These are phyloP conservation scores for Malurus melanocephalus DNA, from an alignment of 2,113 vertebrate genomes.

Conservation along the genomic window DNA sequence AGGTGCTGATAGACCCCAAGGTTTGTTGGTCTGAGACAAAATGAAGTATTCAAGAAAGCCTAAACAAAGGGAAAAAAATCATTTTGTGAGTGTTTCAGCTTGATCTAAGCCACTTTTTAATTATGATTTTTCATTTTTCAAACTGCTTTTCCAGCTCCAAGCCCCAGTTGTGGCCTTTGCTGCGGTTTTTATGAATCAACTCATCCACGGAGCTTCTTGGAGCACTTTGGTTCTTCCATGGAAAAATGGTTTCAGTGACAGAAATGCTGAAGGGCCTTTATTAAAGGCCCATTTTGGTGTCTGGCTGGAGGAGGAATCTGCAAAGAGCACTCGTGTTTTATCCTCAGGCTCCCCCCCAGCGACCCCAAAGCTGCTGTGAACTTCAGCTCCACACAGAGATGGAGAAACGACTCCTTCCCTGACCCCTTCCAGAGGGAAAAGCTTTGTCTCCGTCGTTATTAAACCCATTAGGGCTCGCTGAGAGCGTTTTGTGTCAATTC, in stretches of 20 bases:
- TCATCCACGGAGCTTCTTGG: background rate
- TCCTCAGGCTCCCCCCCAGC: background rate
- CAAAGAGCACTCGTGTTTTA: background rate
- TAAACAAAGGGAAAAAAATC: background rate
- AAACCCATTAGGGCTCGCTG: background rate
- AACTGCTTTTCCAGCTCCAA: background rate
- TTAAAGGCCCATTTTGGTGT: rapidly evolving
- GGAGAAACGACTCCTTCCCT: background rate
- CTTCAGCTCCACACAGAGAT: rapidly evolving
- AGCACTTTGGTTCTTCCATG: background rate
- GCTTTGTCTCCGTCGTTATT: rapidly evolving
- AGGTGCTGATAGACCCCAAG: background rate
- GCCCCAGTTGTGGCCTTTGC: background rate
- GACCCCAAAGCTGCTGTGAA: background rate
- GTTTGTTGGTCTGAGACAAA: background rate
- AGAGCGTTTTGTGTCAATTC: background rate
- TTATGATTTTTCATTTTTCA: background rate
- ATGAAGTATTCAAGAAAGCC: background rate
- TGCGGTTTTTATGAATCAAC: background rate
- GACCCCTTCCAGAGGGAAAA: background rate
- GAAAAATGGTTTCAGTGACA: background rate
- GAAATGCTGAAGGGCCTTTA: too few relatives aligned
- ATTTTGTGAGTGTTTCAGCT: background rate
- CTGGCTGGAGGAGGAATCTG: background rate
- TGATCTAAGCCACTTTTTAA: background rate